phyloP scores from a whole-genome alignment of 1,140 invertebrate species.

The Sitodiplosis mosellana region DNA sequence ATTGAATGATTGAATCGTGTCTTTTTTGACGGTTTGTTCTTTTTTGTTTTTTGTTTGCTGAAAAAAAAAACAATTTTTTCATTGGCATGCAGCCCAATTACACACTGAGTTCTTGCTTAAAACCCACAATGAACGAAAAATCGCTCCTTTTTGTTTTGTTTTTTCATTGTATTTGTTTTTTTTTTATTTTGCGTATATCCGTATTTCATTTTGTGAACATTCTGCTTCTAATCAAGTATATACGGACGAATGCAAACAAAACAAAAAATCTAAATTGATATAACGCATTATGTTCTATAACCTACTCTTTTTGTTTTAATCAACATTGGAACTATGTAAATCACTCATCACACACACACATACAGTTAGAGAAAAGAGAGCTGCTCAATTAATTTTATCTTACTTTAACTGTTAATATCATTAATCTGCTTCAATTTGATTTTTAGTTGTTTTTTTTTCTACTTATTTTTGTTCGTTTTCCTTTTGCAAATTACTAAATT shows the following conservation, averaged over 20 bases:
- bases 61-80: not conserved
- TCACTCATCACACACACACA: not conserved
- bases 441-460: too few relatives aligned
- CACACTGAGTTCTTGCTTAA: too few relatives aligned
- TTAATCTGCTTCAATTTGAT: not conserved
- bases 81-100: not conserved
- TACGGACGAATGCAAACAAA: not conserved
- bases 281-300: not conserved
- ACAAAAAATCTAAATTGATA: not conserved
- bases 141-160: not conserved
- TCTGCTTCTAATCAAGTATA: not conserved
- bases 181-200: not conserved
- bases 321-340: not conserved
- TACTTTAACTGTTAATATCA: not conserved
- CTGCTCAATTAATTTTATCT: not conserved
- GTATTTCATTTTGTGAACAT: not conserved
- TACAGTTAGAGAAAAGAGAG: not conserved
- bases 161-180: not conserved
- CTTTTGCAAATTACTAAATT: too few relatives aligned
- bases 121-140: not conserved
- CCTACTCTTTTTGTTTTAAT: not conserved
- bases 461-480: too few relatives aligned
- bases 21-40: not conserved
- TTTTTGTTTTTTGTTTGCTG: not conserved
- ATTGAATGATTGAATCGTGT: not conserved